A percentile compares a stretch with the other conserved stretches of the same genome.
Conservation (phyloP, 2,113 vertebrate species). For the Cyprinodon tularosa region DNA sequence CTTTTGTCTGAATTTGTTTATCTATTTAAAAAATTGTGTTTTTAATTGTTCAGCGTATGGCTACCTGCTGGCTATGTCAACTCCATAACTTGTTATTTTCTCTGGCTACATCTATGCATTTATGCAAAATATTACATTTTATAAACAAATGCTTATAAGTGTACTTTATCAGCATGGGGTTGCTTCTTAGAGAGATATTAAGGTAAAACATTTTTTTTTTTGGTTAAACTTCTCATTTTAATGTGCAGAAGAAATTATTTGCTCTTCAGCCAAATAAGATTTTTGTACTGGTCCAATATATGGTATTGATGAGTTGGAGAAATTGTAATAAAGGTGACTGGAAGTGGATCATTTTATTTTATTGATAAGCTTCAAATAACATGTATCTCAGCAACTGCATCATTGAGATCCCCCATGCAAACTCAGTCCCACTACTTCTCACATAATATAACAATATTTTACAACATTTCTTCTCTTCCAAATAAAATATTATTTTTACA, state of each 20-base stretch:
- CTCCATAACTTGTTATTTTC: too few relatives aligned
- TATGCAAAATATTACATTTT: neutral
- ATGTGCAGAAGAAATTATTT: neutral
- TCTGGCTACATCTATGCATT: neutral
- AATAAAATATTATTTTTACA: neutral
- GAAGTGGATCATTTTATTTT: conserved; percentile 9
- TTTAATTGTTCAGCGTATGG: neutral
- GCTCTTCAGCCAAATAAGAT: neutral
- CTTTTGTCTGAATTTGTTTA: neutral
- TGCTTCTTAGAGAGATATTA: neutral
- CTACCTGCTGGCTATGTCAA: neutral
- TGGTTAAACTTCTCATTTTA: neutral
- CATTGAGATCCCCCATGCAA: neutral
- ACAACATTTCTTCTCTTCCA: neutral
- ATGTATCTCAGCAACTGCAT: neutral
- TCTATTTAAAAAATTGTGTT: neutral
- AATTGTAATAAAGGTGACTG: conserved; percentile 9
- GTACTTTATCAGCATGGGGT: too few relatives aligned
- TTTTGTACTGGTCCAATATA: neutral
- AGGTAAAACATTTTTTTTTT: neutral
- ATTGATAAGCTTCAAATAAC: conserved; percentile 52
- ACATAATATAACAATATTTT: neutral
- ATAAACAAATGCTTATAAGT: neutral
- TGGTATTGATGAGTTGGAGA: conserved; percentile 16
- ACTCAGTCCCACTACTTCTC: neutral